Base-by-base conservation (phyloP, 1,140 invertebrate species). In the Listronotus bonariensis region DNA sequence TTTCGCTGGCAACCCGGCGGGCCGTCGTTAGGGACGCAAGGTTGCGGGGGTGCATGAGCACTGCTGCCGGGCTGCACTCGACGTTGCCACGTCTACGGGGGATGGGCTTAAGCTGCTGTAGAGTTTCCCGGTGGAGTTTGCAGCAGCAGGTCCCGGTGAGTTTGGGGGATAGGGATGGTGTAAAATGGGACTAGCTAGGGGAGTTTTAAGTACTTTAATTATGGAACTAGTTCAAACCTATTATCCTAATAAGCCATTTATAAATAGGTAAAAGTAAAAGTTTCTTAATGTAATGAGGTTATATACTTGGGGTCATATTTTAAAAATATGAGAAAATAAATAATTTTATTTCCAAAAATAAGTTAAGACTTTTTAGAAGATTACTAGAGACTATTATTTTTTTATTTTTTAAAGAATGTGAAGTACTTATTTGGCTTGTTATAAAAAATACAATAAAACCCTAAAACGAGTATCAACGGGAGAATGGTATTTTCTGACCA, bases 1-100 rank as follows among this genome's bases (percentile, higher is more conserved):
- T 63, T 63, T 63, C 52, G 51, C 60, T 55, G 60, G 51, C 41
- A 63, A 63, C 52, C 34, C 34, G 18, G 36, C 60, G 51, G 53
- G 62, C 62, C 53, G 62, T 65, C 62, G 62, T 65, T 65, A 65
- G 62, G 62, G 62, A 65, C 62, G 38, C 59, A 51, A 42, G 48
- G 58, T 61, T 60, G 58, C 36, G 58, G 58, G 58, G 58, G 42
- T 55, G 62, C 62, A 65, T 46, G 26, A 14, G 7, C 26, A 12
- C 43, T 59, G 41, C 41, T 43, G 45, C 45, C n/a, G 45, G 45
- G 45, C n/a, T 48, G 58, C 46, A 45, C 10, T 45, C 36, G 53
- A 8, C n/a, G 62, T 65, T 65, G 62, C 51, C 60, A 63, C n/a
- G 4, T 53, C 48, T 26, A 15, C 18, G n/a, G 14, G 26, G 15